phyloP scores from a whole-genome alignment of 2,797 vertebrate species.

The Pseudomugil gertrudae region DNA sequence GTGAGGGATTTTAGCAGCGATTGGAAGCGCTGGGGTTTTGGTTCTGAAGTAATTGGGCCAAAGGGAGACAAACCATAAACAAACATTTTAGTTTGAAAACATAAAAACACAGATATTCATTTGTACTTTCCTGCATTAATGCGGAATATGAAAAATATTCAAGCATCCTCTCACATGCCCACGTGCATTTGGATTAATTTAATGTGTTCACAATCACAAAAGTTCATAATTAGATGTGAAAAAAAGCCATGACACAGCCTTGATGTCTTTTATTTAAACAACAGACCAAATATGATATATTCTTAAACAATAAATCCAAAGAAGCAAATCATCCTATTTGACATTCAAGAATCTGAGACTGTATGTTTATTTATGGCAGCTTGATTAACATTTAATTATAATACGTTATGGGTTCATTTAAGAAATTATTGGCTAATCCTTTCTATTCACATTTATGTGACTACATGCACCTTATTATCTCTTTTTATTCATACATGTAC shows the following conservation, averaged over 20 bases:
- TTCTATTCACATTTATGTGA: conserved; percentile 38
- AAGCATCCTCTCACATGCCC: conserved; percentile 20
- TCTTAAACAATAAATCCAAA: background rate
- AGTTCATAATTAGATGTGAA: background rate
- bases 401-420: conserved; percentile 17
- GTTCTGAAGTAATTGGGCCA: conserved; percentile 83
- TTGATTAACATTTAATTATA: conserved; percentile 30
- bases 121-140: conserved; percentile 21
- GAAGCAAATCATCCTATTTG: conserved; percentile 6
- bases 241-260: background rate
- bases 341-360: conserved; percentile 1
- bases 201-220: background rate
- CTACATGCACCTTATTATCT: conserved; percentile 23
- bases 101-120: conserved; percentile 17
- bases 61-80: conserved; percentile 75
- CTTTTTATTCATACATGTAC: conserved; percentile 36
- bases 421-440: conserved; percentile 39
- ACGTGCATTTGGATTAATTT: conserved; percentile 1
- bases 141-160: conserved; percentile 13
- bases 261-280: background rate
- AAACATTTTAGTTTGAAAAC: conserved; percentile 23
- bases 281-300: background rate
- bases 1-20: conserved; percentile 74
- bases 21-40: conserved; percentile 66
- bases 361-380: conserved; percentile 18